Percentiles rank a stretch among this genome's conserved stretches.
phyloP scores from a whole-genome alignment of 2,888 invertebrate genomes.

The Podotricha telesiphe region DNA sequence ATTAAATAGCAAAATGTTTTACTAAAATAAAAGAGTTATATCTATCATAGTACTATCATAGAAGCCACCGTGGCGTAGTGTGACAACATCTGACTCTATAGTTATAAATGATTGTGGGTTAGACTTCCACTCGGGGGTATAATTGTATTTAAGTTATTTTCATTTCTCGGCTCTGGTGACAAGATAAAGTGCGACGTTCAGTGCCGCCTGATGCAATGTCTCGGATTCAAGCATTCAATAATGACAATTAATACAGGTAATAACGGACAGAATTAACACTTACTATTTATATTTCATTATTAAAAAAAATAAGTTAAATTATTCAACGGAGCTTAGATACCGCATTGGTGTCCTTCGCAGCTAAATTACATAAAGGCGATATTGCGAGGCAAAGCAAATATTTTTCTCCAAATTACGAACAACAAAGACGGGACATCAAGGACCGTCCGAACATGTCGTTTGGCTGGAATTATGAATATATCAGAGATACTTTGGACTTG shows the following conservation, averaged over 20 bases:
- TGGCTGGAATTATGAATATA: constrained; percentile 28
- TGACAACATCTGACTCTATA: too few relatives aligned
- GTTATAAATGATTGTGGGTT: too few relatives aligned
- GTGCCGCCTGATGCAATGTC: too few relatives aligned
- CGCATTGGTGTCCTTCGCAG: constrained; percentile 3
- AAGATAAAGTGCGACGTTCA: too few relatives aligned
- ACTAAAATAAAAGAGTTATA: neutral
- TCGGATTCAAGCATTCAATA: too few relatives aligned
- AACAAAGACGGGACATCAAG: constrained; percentile 25
- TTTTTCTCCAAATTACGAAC: constrained; percentile 24
- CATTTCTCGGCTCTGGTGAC: too few relatives aligned
- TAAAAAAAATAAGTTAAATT: constrained; percentile 1
- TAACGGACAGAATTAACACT: neutral
- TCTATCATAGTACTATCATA: too few relatives aligned
- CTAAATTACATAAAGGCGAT: constrained; percentile 7
- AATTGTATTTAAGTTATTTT: too few relatives aligned
- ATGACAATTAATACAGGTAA: neutral
- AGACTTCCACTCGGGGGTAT: too few relatives aligned
- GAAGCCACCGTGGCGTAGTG: too few relatives aligned
- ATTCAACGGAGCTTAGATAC: neutral
- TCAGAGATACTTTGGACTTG: constrained; percentile 23
- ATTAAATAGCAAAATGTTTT: neutral
- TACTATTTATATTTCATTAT: neutral
- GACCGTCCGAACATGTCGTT: constrained; percentile 24
- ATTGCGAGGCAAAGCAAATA: constrained; percentile 23